Evolutionary conservation across 1,140 invertebrate species (phyloP), one percentile per base, ranked within the genome.

Genomic region (Pseudachorutes palmiensis): DNA sequence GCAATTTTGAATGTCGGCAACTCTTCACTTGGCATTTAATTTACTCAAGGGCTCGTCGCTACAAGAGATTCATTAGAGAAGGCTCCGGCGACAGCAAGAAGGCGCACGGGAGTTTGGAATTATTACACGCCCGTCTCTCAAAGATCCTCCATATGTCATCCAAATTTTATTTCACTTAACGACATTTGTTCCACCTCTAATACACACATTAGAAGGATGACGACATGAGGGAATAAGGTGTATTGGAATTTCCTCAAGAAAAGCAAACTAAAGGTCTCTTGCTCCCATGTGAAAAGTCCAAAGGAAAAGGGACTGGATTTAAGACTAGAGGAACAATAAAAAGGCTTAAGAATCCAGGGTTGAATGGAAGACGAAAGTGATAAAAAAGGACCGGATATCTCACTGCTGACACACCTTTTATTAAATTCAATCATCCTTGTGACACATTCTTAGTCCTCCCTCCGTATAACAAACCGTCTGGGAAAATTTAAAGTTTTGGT

Each of bases 21-120:
- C 36, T 45, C 36, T 45, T 45, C 36, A 45, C 36, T 45, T 45
- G 36, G 36, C 36, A 45, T 45, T 45, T 45, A 45, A 45, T 45
- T 19, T 45, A 45, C 9, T 45, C 36, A 45, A 45, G 36, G 36
- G 36, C 36, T 19, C 36, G 9, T 45, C 36, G 9, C 9, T n/a
- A n/a, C n/a, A 19, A 19, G 19, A 45, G 36, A 45, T 45, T 45
- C 36, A 45, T 45, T 45, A 45, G 36, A 45, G 36, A 45, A 45
- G 36, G 36, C 36, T 45, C 36, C 19, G 36, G 36, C 36, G 19
- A 19, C 9, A 45, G 9, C 9, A 45, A 45, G 19, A 45, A 12
- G 36, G 9, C 19, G 36, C 36, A 19, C 36, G 19, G 19, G 36
- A 45, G 9, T 45, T 19, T 19, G 36, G 19, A 19, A 45, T 45